Conservation (phyloP, 2,888 invertebrate species). For the Lumbricus terrestris region DNA sequence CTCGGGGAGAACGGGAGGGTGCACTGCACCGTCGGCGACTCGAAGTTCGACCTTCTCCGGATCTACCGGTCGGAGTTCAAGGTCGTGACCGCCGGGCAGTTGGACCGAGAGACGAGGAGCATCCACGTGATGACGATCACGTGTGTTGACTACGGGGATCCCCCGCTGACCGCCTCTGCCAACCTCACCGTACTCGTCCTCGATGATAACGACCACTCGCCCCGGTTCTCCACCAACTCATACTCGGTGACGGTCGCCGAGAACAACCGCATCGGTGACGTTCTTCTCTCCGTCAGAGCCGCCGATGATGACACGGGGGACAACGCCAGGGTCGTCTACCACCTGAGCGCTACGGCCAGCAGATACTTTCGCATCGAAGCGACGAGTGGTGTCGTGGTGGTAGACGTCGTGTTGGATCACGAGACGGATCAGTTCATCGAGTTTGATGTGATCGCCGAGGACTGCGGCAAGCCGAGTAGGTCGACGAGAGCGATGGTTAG, state of each 20-base stretch:
- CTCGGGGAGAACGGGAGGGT: conserved; percentile 28
- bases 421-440: conserved; percentile 79
- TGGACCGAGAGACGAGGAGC: conserved; percentile 31
- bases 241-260: conserved; percentile 28
- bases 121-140: conserved; percentile 30
- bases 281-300: conserved; percentile 34
- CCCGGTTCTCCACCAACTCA: conserved; percentile 26
- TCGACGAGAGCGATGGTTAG: conserved; percentile 21
- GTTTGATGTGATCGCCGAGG: conserved; percentile 63
- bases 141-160: conserved; percentile 35
- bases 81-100: conserved; percentile 28
- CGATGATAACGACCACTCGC: conserved; percentile 35
- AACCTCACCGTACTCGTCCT: conserved; percentile 29
- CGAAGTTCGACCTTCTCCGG: conserved; percentile 27
- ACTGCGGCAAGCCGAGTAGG: conserved; percentile 28
- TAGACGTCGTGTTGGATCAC: conserved; percentile 81
- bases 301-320: conserved; percentile 36
- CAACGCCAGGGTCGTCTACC: conserved; percentile 37
- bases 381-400: conserved; percentile 73
- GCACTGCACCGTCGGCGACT: conserved; percentile 21
- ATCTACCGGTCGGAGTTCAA: conserved; percentile 32
- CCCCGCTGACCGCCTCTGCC: neutral
- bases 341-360: conserved; percentile 64
- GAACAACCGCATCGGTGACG: conserved; percentile 33
- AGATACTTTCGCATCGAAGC: conserved; percentile 79